phyloP scores from a whole-genome alignment of 2,888 invertebrate species.

The Chloroclystis v-ata region DNA sequence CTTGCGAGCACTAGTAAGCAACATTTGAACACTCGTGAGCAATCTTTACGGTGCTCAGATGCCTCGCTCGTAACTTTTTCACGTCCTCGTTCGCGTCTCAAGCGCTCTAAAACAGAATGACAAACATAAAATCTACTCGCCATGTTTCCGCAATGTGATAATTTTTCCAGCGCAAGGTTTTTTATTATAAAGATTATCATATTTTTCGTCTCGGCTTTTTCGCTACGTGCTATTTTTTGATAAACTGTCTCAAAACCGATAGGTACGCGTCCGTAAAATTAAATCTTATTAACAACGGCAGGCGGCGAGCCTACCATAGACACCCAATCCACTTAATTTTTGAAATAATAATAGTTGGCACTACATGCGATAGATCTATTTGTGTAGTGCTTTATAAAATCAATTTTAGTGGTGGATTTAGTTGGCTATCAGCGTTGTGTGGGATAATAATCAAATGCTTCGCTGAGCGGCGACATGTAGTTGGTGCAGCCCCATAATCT shows the following conservation, averaged over 20 bases:
- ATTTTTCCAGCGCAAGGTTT: neutral
- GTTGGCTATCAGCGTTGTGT: conserved; percentile 1
- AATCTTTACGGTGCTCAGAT: conserved; percentile 17
- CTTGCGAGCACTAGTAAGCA: conserved; percentile 13
- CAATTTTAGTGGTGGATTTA: conserved; percentile 5
- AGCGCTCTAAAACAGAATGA: conserved; percentile 11
- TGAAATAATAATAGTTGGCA: too few relatives aligned
- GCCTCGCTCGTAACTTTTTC: conserved; percentile 18
- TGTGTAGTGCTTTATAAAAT: too few relatives aligned
- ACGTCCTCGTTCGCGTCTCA: conserved; percentile 7
- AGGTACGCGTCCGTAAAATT: neutral
- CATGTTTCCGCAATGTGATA: neutral
- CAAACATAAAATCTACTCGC: conserved; percentile 9
- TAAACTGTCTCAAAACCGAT: neutral
- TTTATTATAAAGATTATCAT: conserved; percentile 1
- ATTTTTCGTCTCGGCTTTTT: neutral
- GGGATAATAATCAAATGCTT: conserved; percentile 7
- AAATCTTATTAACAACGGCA: conserved; percentile 7
- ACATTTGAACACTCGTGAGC: conserved; percentile 14
- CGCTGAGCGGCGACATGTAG: neutral
- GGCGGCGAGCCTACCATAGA: too few relatives aligned
- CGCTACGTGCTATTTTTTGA: neutral
- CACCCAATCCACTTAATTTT: too few relatives aligned
- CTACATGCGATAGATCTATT: conserved; percentile 4
- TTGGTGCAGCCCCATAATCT: neutral